Evolutionary conservation across 2,888 invertebrate species (phyloP).

Genomic region (Steinernema scapterisci): DNA sequence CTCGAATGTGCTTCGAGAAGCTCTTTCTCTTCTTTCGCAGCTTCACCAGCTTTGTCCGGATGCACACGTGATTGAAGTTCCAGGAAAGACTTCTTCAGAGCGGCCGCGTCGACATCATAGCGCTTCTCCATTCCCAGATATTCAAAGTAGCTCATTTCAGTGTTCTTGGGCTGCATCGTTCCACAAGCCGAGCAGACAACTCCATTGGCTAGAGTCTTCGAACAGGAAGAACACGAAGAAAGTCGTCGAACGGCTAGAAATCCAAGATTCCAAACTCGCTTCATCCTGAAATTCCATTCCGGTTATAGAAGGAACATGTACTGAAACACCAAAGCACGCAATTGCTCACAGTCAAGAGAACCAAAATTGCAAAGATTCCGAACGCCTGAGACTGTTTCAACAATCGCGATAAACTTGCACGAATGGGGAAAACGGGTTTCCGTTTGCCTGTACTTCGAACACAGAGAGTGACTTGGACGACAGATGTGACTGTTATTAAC

Average conservation of each 20-base stretch:
- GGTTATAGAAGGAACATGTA: too few species aligned
- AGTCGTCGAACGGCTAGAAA: background rate
- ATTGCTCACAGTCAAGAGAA: too few species aligned
- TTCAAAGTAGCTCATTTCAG: background rate
- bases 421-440: too few species aligned
- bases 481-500: too few species aligned
- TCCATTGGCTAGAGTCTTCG: background rate
- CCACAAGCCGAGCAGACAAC: constrained; percentile 3
- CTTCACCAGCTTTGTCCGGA: background rate
- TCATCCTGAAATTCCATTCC: background rate
- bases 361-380: too few species aligned
- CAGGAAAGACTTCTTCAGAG: background rate
- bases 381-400: too few species aligned
- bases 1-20: constrained; percentile 5
- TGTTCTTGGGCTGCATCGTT: background rate
- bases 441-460: too few species aligned
- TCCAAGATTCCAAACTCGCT: background rate
- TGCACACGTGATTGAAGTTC: constrained; percentile 1
- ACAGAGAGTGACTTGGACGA: too few species aligned
- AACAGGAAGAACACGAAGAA: background rate
- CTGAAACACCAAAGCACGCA: too few species aligned
- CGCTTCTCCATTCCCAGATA: constrained; percentile 23
- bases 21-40: background rate
- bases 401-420: too few species aligned
- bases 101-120: background rate